Evolutionary conservation across 2,888 invertebrate genomes (phyloP).

Genomic region (Lutraria lutraria): DNA sequence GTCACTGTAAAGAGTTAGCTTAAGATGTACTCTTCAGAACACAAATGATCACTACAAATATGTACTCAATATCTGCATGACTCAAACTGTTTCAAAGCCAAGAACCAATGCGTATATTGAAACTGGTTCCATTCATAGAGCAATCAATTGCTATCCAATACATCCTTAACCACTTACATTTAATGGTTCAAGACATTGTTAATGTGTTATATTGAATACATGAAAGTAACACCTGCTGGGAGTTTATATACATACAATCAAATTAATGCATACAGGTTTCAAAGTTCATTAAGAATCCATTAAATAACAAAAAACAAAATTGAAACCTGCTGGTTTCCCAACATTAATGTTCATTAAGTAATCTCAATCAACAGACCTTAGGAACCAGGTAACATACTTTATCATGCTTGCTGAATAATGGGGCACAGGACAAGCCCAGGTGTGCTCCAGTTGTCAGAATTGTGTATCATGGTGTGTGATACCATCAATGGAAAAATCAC

Average conservation of each 20-base stretch:
- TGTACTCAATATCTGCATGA: too few relatives aligned
- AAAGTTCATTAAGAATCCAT: background rate
- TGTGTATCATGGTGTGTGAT: background rate
- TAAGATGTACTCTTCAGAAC: too few relatives aligned
- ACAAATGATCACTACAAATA: too few relatives aligned
- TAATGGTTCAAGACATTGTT: background rate
- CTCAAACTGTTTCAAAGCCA: too few relatives aligned
- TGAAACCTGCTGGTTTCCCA: background rate
- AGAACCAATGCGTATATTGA: too few relatives aligned
- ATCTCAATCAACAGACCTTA: background rate
- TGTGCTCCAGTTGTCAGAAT: constrained; percentile 6
- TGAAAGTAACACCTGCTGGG: background rate
- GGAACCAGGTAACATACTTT: background rate
- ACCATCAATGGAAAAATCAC: background rate
- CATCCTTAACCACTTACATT: background rate
- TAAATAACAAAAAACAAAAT: background rate
- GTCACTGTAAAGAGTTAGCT: background rate
- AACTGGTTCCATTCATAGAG: too few relatives aligned
- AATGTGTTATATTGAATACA: background rate
- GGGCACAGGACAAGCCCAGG: background rate
- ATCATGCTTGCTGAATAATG: background rate
- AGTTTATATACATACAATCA: background rate
- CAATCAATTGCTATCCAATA: too few relatives aligned
- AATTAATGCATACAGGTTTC: constrained; percentile 12
- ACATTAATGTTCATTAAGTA: background rate